These are phyloP conservation scores for Drosophila serrata DNA, from an alignment of 1,140 invertebrate genomes.

Conservation along the genomic window DNA sequence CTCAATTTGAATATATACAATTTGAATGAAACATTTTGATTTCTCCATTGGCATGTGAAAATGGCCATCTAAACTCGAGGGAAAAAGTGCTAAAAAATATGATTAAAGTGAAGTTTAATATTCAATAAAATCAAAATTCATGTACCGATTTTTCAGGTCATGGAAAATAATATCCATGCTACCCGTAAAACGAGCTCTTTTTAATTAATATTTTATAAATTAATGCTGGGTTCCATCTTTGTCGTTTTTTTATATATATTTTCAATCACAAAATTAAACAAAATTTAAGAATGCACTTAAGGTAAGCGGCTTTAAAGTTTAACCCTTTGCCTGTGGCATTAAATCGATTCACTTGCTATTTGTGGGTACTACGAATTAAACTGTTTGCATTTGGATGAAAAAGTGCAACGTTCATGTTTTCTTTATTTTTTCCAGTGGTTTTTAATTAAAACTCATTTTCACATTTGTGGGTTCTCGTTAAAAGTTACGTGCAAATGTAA, in stretches of 20 bases:
- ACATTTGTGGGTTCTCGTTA: conserved; percentile 52
- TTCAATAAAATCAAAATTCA: neutral
- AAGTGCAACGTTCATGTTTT: conserved; percentile 41
- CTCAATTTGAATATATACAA: conserved; percentile 23
- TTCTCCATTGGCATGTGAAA: conserved; percentile 24
- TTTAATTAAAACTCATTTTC: conserved; percentile 64
- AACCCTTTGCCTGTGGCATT: conserved; percentile 18
- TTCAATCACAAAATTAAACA: neutral
- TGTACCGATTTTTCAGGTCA: neutral
- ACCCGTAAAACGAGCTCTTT: neutral
- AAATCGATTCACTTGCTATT: conserved; percentile 19
- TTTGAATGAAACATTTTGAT: conserved; percentile 40
- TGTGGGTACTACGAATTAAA: conserved; percentile 23
- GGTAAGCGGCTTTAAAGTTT: conserved; percentile 29
- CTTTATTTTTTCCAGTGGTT: conserved; percentile 18
- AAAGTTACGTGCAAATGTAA: conserved; percentile 25
- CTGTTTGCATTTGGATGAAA: conserved; percentile 16
- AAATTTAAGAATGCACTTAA: conserved; percentile 26
- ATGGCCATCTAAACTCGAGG: neutral
- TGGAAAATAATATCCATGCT: neutral
- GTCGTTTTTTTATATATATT: too few species aligned
- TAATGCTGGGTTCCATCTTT: neutral
- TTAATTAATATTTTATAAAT: neutral
- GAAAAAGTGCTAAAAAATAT: neutral
- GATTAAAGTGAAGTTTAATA: neutral